Conservation (phyloP, 2,113 vertebrate genomes). For the Xiphorhynchus elegans region DNA sequence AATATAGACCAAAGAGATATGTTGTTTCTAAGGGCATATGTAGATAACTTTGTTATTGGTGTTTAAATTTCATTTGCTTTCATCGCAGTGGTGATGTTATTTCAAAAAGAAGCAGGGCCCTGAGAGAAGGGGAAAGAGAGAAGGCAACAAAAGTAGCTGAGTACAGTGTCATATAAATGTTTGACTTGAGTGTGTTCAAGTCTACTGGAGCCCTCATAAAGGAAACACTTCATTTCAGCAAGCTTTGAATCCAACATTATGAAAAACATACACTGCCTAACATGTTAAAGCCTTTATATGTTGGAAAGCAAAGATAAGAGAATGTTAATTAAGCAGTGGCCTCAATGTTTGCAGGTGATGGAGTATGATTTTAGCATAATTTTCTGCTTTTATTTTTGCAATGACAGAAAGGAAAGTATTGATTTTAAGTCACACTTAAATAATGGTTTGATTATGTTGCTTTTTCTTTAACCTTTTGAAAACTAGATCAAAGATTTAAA, state of each 20-base stretch:
- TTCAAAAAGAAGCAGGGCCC: background rate
- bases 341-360: background rate
- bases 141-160: background rate
- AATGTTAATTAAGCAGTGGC: background rate
- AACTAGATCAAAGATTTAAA: background rate
- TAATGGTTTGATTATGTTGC: background rate
- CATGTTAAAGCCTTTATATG: background rate
- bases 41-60: background rate
- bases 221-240: background rate
- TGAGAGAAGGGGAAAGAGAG: background rate
- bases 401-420: background rate
- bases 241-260: background rate
- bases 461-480: background rate
- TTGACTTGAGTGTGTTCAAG: background rate
- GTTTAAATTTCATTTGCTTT: background rate
- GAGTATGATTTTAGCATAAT: background rate
- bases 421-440: background rate
- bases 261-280: background rate
- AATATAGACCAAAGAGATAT: background rate
- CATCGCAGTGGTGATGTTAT: background rate
- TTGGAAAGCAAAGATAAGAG: background rate
- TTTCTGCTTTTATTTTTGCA: background rate
- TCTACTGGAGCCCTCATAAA: background rate
- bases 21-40: background rate
- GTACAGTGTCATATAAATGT: background rate